Base-by-base conservation (phyloP, 2,888 invertebrate genomes). In the Silvanus unidentatus region DNA sequence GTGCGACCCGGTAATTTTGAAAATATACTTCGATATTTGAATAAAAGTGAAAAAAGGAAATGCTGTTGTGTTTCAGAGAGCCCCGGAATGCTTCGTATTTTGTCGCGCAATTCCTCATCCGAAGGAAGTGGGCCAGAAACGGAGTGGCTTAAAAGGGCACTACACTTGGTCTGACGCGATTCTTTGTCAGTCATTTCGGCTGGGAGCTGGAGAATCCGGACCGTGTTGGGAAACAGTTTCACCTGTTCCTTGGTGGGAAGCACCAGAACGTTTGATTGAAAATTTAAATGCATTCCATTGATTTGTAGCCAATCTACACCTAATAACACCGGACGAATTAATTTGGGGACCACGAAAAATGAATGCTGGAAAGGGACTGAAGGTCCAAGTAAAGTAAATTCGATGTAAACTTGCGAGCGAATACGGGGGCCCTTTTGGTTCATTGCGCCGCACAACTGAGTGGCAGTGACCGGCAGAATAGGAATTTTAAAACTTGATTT, bases 1-100 rank as follows among this genome's bases (percentile, higher is more conserved):
- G 54, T 54, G 4, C 47, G 43, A 4, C 51, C 50, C 1, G 52
- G 45, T 16, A 44, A 44, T 2, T 39, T n/a, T 28, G 0, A 50
- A 45, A 58, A 55, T 5, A 60, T 3, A 8, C 5, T 8, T 39
- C 15, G 22, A 39, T 8, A 27, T 16, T 27, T 9, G 4, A 3
- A 3, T 16, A n/a, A 27, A 8, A 39, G 6, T 11, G 3, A 2
- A 15, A 27, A 39, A 10, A 39, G 39, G 5, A 22, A 11, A 5
- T 16, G 4, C 6, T 27, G 39, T 39, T 39, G 22, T 22, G 22
- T 22, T 22, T 22, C 22, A 22, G 3, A 5, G 8, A 22, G 3
- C 4, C 4, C n/a, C n/a, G n/a, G n/a, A n/a, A n/a, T n/a, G n/a
- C n/a, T n/a, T n/a, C n/a, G n/a, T n/a, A n/a, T n/a, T n/a, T n/a